These are phyloP conservation scores for Adelphocoris suturalis DNA, from an alignment of 2,888 invertebrate genomes.

Conservation along the genomic window DNA sequence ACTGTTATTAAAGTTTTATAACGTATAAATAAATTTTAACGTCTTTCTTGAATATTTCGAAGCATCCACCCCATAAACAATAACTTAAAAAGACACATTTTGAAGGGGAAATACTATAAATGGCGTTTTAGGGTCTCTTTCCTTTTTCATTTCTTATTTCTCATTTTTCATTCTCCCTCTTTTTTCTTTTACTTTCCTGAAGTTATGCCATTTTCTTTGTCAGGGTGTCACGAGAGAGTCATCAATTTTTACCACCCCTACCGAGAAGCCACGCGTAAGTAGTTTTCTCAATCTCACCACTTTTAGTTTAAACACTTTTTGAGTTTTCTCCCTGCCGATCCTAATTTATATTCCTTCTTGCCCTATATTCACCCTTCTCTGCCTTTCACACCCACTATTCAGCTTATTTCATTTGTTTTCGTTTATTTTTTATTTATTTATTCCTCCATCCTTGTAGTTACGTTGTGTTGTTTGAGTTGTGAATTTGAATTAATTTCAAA, in stretches of 20 bases:
- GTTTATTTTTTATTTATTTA: not conserved
- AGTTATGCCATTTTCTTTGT: constrained; percentile 69
- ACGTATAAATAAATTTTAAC: too few species aligned
- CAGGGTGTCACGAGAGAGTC: constrained; percentile 71
- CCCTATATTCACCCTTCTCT: not conserved
- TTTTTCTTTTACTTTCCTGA: constrained; percentile 64
- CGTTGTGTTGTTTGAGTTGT: not conserved
- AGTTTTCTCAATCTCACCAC: constrained; percentile 53
- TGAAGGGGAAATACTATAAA: too few species aligned
- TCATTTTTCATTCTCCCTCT: constrained; percentile 38
- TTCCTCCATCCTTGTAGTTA: not conserved
- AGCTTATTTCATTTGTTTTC: not conserved
- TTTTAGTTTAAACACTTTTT: constrained; percentile 29
- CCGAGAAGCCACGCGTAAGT: constrained; percentile 70
- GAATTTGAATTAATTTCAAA: not conserved
- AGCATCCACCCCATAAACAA: too few species aligned
- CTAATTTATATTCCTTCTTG: not conserved
- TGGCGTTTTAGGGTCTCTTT: not conserved
- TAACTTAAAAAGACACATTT: too few species aligned
- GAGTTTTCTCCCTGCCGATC: not conserved
- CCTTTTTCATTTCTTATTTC: constrained; percentile 4
- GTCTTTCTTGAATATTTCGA: too few species aligned
- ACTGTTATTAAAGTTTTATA: too few species aligned
- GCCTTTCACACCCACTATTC: constrained; percentile 24
- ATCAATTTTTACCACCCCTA: constrained; percentile 71